Percentiles rank a stretch among this genome's conserved stretches.
Evolutionary conservation across 1,140 invertebrate genomes (phyloP).

Genomic region (Philotrypesis tridentata): DNA sequence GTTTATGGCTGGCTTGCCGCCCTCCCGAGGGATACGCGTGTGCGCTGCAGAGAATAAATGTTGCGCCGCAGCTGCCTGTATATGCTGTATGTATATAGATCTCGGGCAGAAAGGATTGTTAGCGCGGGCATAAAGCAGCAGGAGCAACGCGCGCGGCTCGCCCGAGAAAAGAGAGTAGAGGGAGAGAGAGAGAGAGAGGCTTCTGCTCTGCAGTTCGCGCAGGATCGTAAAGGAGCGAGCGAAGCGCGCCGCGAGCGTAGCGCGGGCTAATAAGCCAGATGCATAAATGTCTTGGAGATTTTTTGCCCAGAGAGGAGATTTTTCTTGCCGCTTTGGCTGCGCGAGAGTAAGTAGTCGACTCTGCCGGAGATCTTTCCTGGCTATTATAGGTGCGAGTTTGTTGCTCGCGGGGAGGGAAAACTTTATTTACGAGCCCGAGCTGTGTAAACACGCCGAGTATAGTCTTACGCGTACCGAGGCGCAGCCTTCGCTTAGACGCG

Average conservation of each 20-base stretch:
- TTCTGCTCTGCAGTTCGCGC: constrained; percentile 32
- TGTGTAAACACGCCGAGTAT: no score
- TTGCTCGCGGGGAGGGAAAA: neutral
- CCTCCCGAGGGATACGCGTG: constrained; percentile 42
- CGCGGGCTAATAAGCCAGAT: neutral
- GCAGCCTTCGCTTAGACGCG: no score
- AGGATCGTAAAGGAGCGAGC: constrained; percentile 23
- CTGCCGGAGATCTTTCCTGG: neutral
- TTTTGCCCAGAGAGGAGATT: neutral
- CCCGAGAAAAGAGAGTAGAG: constrained; percentile 40
- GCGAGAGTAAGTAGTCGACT: neutral
- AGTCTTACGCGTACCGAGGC: no score
- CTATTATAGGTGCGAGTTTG: neutral
- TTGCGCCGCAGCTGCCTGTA: constrained; percentile 54
- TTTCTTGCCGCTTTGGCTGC: neutral
- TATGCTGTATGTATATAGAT: constrained; percentile 61
- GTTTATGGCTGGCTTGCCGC: constrained; percentile 70
- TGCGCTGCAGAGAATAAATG: constrained; percentile 30
- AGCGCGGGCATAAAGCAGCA: constrained; percentile 2
- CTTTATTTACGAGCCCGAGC: neutral
- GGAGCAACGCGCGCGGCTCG: no score
- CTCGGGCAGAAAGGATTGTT: constrained; percentile 55
- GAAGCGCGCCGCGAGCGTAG: neutral
- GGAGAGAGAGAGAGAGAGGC: constrained; percentile 50
- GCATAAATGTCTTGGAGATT: neutral